Evolutionary conservation across 37 sponge, comb jelly and placozoan genomes (phyloP), one percentile per base, ranked within the genome.

Genomic region (Ephydatia muelleri): DNA sequence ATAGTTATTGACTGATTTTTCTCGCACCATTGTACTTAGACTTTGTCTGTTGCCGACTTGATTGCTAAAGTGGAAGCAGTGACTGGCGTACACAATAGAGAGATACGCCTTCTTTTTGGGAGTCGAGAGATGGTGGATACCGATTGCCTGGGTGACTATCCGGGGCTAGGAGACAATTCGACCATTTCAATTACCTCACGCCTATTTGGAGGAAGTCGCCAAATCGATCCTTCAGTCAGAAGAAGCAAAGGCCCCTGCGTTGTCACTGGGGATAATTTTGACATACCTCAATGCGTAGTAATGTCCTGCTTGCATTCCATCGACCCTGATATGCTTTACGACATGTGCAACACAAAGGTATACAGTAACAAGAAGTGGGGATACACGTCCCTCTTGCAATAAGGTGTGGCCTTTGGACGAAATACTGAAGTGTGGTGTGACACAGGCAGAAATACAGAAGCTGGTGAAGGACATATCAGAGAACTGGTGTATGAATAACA

Each of bases 291-390:
- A 67, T 26, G 90, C 26, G 85, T 79, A 64, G 28, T 65, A 26
- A 89, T 89, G 90, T 69, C 85, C 0, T 89, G 90, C 79, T 80
- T 81, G 0, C 90, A 89, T 79, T 74, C 85, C 27, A 85, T 85
- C 11, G 90, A 89, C 73, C 81, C 90, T 0, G 80, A 84, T 66
- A 65, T 85, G 23, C 74, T 89, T 0, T 85, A 85, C 38, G 80
- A 73, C 5, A 85, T 78, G 80, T 89, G 90, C 66, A 11, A 57
- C 9, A 57, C 57, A 57, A 21, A 57, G 57, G 57, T 57, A 11
- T 57, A 19, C 57, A 57, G 16, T 4, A 57, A 57, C 57, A 57
- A 57, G 57, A 57, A 57, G 57, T 57, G 57, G 57, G 57, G n/a
- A n/a, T n/a, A n/a, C n/a, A n/a, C n/a, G 72, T 72, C 72, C 28